Evolutionary conservation across 1,140 invertebrate species (phyloP).

Genomic region (Epicauta chinensis): DNA sequence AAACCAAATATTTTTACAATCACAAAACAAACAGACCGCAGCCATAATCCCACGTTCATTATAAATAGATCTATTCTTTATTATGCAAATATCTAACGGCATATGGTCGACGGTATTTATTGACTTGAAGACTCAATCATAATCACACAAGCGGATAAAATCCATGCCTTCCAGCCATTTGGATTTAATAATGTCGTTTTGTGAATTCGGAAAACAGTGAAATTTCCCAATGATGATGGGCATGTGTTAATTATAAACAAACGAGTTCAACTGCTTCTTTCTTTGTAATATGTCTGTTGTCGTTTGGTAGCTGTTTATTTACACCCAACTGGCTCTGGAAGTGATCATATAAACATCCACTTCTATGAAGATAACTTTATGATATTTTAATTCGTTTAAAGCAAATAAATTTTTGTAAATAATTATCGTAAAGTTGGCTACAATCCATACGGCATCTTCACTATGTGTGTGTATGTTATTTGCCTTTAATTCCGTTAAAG

Average conservation of each 20-base stretch:
- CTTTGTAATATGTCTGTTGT: no score
- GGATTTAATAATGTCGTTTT: no score
- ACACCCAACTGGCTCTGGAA: constrained; percentile 8
- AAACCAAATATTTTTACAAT: not conserved
- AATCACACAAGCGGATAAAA: no score
- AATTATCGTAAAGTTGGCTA: constrained; percentile 15
- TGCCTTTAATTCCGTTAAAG: no score
- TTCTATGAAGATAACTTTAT: constrained; percentile 19
- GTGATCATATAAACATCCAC: constrained; percentile 17
- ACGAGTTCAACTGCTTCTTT: no score
- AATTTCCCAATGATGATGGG: no score
- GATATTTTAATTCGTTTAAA: constrained; percentile 18
- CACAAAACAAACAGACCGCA: not conserved
- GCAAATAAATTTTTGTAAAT: constrained; percentile 21
- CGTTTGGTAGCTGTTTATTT: constrained; percentile 10
- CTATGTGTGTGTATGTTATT: no score
- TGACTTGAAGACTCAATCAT: no score
- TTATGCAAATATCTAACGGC: constrained; percentile 8
- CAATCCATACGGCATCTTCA: constrained; percentile 6
- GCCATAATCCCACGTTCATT: not conserved
- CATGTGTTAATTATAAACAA: no score
- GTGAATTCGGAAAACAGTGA: no score
- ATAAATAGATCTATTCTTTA: constrained; percentile 5
- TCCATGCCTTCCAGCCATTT: no score
- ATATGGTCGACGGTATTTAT: constrained; percentile 7